A percentile compares a stretch with the other conserved stretches of the same genome.
phyloP scores from a whole-genome alignment of 1,140 invertebrate genomes.

The Lanistes nyassanus region DNA sequence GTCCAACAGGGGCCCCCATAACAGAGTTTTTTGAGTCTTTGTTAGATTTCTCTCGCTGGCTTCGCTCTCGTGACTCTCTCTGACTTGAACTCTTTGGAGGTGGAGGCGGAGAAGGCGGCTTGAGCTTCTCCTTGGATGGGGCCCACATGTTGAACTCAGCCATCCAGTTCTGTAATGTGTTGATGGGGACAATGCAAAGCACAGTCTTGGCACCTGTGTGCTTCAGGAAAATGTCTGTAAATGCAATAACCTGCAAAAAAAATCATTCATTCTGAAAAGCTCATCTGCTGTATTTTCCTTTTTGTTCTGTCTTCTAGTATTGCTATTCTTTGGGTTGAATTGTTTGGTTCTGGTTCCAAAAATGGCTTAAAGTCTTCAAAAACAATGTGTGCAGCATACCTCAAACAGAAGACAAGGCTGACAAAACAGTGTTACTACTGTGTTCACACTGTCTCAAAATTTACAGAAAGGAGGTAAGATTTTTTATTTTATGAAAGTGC shows the following conservation, averaged over 20 bases:
- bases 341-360: no score
- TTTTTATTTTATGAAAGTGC: no score
- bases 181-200: slow-evolving; percentile 97
- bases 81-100: not conserved
- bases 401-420: no score
- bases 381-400: no score
- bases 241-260: slow-evolving; percentile 78
- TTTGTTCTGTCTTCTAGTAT: no score
- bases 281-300: no score
- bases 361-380: no score
- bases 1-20: not conserved
- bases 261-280: not conserved
- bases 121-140: slow-evolving; percentile 67
- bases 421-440: no score
- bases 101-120: slow-evolving; percentile 13
- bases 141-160: slow-evolving; percentile 98
- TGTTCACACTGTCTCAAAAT: no score
- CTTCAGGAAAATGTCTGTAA: slow-evolving; percentile 94
- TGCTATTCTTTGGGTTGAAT: no score
- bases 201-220: slow-evolving; percentile 90
- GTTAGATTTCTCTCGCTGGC: no score
- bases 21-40: slow-evolving; percentile 9
- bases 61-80: not conserved
- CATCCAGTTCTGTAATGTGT: slow-evolving; percentile 98
- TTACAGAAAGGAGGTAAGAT: no score